Evolutionary conservation across 2,797 vertebrate genomes (phyloP), one percentile per base, ranked within the genome.

Genomic region (Brachyrhaphis roseni): DNA sequence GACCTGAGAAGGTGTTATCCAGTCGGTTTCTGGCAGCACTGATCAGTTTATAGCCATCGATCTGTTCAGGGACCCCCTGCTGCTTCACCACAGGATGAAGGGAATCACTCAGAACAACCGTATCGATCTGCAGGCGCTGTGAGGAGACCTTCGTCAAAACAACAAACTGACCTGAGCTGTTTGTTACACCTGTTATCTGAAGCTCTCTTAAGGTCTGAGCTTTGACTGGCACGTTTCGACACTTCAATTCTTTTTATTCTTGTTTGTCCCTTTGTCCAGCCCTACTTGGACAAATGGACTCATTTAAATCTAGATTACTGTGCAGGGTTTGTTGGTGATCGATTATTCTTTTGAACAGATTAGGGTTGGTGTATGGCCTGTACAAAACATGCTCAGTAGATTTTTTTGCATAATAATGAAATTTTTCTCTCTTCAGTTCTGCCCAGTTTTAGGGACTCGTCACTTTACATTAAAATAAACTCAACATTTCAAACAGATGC

Each of bases 51-150:
- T 34, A 18, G n/a, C 5, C 72, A 51, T 74, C 34, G 47, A 39
- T 74, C 47, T 23, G 31, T 39, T 15, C 72, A 23, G 72, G 72
- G 23, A 74, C 31, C 47, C 49, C 47, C 31, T 8, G 45, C 72
- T 36, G 72, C 46, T 51, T 73, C 72, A 73, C 72, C n/a, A 13
- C 72, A 36, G 72, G 46, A 73, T 36, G n/a, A 73, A 73, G 28
- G 39, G 39, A 47, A 73, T 73, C 18, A 34, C 46, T 49, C 72
- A 73, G 72, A 72, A 72, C 70, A 72, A 31, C 45, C n/a, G 8
- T 6, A 73, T 73, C 28, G 72, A 73, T 73, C 72, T 23, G 31
- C 45, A 49, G 46, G 28, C 5, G 28, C 72, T 34, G 28, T 36
- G 46, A 73, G 72, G 72, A 73, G 45, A 26, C 66, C 23, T 70